phyloP scores from a whole-genome alignment of 2,797 vertebrate species.

The Leptodactylus fallax region DNA sequence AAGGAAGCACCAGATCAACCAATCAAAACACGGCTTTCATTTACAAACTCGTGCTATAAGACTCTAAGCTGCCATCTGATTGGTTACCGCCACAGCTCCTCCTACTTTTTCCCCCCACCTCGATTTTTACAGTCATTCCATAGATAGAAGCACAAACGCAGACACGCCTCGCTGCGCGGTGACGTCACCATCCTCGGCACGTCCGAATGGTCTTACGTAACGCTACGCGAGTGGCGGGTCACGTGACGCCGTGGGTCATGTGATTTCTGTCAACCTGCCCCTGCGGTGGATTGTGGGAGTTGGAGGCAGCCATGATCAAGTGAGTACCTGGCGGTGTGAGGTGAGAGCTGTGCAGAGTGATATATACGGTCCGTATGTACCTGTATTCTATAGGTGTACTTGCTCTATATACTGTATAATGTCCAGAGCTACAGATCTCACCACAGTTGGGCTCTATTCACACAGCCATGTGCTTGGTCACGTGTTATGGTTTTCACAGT shows the following conservation, averaged over 20 bases:
- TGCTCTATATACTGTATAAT: no score
- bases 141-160: no score
- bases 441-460: no score
- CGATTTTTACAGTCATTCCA: no score
- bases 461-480: no score
- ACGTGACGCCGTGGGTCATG: slow-evolving; percentile 58
- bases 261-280: not conserved
- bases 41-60: not conserved
- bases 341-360: not conserved
- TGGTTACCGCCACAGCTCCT: not conserved
- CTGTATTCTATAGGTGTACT: no score
- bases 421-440: no score
- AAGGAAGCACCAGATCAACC: not conserved
- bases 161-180: not conserved
- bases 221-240: slow-evolving; percentile 4
- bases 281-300: slow-evolving; percentile 12
- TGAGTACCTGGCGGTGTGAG: not conserved
- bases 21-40: not conserved
- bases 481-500: no score
- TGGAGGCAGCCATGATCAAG: not conserved
- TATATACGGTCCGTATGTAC: no score
- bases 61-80: not conserved
- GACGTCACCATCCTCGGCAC: not conserved
- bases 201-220: not conserved
- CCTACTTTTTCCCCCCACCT: not conserved